Percentiles rank a stretch among this genome's conserved stretches.
These are phyloP conservation scores for Turdus rufiventris DNA, from an alignment of 2,113 vertebrate species.

Conservation along the genomic window DNA sequence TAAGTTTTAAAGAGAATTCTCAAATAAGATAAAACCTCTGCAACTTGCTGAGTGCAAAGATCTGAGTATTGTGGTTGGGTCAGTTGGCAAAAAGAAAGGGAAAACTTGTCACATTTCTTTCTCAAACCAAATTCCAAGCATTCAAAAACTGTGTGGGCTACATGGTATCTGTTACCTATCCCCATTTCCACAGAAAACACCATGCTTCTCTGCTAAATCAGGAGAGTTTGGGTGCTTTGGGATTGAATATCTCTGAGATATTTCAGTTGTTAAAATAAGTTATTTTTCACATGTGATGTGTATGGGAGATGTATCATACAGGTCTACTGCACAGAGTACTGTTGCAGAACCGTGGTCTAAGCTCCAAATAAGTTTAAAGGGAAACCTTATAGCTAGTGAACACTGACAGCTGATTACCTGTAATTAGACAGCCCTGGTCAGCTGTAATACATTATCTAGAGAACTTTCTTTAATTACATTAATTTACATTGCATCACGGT, in stretches of 20 bases:
- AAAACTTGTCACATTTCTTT: neutral
- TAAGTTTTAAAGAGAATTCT: neutral
- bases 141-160: neutral
- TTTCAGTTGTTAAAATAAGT: neutral
- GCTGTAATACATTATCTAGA: neutral
- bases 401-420: neutral
- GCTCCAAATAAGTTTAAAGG: neutral
- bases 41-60: neutral
- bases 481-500: neutral
- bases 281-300: neutral
- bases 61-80: neutral
- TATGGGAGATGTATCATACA: neutral
- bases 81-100: neutral
- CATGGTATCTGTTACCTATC: neutral
- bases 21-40: neutral
- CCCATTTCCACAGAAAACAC: fast-evolving
- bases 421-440: neutral
- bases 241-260: neutral
- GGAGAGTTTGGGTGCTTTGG: neutral
- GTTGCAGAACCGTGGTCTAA: neutral
- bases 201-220: neutral
- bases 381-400: neutral
- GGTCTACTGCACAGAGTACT: neutral
- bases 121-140: neutral
- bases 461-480: neutral